Percentiles rank a stretch among this genome's conserved stretches.
Conservation (phyloP, 2,797 vertebrate species). For the Microctenopoma lineatum region DNA sequence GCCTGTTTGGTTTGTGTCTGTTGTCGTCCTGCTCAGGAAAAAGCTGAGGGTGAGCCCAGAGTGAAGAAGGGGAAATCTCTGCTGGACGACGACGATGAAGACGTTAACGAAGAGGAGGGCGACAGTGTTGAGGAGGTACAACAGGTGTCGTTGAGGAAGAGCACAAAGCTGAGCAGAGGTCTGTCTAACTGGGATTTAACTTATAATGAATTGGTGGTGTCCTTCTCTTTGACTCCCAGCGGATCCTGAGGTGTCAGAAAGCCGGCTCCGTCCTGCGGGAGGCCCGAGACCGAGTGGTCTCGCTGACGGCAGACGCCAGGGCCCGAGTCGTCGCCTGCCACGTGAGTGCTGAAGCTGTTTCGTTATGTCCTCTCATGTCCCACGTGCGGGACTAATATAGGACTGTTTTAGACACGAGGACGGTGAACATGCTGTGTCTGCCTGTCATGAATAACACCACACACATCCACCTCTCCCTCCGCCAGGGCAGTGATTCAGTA, state of each 20-base stretch:
- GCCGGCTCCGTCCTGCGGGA: slow-evolving; percentile 92
- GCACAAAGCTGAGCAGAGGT: too few species aligned
- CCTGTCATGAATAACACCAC: background rate
- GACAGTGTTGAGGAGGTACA: slow-evolving; percentile 83
- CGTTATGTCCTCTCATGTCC: background rate
- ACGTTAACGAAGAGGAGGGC: slow-evolving; percentile 69
- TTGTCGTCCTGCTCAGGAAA: slow-evolving; percentile 73
- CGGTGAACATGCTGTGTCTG: background rate
- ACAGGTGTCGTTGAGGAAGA: background rate
- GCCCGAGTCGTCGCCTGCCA: slow-evolving; percentile 91
- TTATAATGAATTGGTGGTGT: too few species aligned
- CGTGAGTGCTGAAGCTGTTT: slow-evolving; percentile 81
- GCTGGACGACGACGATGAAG: slow-evolving; percentile 54
- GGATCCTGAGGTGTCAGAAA: slow-evolving; percentile 89
- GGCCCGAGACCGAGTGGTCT: slow-evolving; percentile 90
- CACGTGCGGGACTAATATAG: too few species aligned
- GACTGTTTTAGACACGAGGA: background rate
- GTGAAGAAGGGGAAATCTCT: slow-evolving; percentile 88
- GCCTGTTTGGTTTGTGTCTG: background rate
- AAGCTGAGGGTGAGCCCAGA: slow-evolving; percentile 87
- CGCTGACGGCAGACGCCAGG: slow-evolving; percentile 84
- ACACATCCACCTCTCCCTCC: background rate
- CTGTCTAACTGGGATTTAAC: too few species aligned
- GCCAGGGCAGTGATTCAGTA: slow-evolving; percentile 87
- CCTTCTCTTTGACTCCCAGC: slow-evolving; percentile 70